Base-by-base conservation (phyloP, 1,140 invertebrate species). In the Drosophila nebulosa region DNA sequence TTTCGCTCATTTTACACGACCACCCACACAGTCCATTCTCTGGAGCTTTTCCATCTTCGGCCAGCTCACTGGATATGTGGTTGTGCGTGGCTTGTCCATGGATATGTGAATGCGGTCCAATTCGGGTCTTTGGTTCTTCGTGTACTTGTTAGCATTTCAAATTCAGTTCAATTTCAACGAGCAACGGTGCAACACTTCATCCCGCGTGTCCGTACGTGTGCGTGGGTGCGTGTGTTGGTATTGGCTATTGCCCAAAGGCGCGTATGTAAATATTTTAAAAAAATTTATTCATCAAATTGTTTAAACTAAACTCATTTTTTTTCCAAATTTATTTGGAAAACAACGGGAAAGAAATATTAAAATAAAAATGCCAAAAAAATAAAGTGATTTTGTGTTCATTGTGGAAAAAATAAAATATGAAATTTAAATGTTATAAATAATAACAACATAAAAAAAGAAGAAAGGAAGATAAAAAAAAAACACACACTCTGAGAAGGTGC, bases 201-300 rank as follows among this genome's bases (percentile, higher is more conserved):
- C 39, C 16, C 39, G 16, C n/a, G 16, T 46, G 39, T 46, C 16
- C 18, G 39, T 46, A 18, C 39, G 39, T 46, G 39, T 46, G 39
- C 16, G 39, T 46, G 39, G 16, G 39, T 46, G 62, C 76, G 75
- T 85, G 69, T 79, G 79, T 86, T 80, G 74, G 39, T 46, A 46
- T 46, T 74, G 65, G 63, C 50, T 36, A 62, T 39, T 59, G 53
- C 64, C 60, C 58, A 58, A 66, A 77, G 74, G 64, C 81, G 80
- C 81, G 81, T 71, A 58, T 85, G 81, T 85, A 85, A 85, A 86
- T 81, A 85, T 85, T 85, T 84, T 53, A 83, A 27, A 68, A 73
- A 72, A 72, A 84, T 71, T 79, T 78, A 69, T 85, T 85, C 64
- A 74, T 85, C 78, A 86, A 71, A 61, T 73, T 53, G 60, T 66